phyloP scores from a whole-genome alignment of 2,113 vertebrate species.

The Butastur rufipennis region DNA sequence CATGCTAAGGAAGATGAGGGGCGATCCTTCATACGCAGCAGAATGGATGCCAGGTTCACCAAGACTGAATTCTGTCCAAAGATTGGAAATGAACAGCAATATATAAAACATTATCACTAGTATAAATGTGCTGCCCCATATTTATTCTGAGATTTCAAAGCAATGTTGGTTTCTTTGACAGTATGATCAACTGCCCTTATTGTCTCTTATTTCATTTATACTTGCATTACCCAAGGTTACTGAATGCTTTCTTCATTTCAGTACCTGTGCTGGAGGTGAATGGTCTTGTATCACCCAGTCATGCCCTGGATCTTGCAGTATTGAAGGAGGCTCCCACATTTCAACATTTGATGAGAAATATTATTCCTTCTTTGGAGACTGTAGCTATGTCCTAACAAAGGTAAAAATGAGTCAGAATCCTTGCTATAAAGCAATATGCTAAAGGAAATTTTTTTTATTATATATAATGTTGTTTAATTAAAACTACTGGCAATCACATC shows the following conservation, averaged over 20 bases:
- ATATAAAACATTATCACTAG: not conserved
- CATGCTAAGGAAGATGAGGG: not conserved
- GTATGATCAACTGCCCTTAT: not conserved
- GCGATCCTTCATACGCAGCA: not conserved
- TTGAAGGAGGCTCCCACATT: slow-evolving; percentile 78
- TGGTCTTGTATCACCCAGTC: slow-evolving; percentile 71
- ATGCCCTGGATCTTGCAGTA: slow-evolving; percentile 70
- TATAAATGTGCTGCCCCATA: not conserved
- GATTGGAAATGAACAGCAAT: not conserved
- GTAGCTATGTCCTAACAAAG: slow-evolving; percentile 78
- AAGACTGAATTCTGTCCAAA: not conserved
- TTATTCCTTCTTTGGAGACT: slow-evolving; percentile 79
- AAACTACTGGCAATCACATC: not conserved
- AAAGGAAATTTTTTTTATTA: not conserved
- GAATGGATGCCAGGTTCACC: not conserved
- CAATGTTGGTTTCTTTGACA: not conserved
- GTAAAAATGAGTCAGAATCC: slow-evolving; percentile 26
- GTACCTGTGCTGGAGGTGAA: slow-evolving; percentile 73
- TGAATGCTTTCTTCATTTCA: slow-evolving; percentile 12
- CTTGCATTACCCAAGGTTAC: not conserved
- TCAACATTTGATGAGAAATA: slow-evolving; percentile 73
- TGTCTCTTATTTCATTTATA: not conserved
- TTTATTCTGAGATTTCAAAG: not conserved
- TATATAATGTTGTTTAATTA: not conserved
- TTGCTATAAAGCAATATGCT: not conserved